Conservation (phyloP, 2,888 invertebrate genomes). For the Arge pagana region DNA sequence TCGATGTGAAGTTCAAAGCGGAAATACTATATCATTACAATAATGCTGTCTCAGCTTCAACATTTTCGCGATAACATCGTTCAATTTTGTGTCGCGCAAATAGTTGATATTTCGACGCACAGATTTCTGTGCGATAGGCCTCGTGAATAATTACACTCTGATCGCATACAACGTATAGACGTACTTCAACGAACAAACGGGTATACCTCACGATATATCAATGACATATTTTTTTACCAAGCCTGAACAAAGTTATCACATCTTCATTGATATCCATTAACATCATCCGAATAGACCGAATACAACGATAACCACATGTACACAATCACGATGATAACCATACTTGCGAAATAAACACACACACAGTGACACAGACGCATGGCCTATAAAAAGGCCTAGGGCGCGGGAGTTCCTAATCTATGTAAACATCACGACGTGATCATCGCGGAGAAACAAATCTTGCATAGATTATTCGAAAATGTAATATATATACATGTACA, state of each 20-base stretch:
- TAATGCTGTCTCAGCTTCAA: too few relatives aligned
- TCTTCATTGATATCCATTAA: neutral
- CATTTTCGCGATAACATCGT: too few relatives aligned
- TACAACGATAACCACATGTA: slow-evolving; percentile 14
- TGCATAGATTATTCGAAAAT: neutral
- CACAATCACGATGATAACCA: slow-evolving; percentile 23
- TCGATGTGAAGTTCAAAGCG: too few relatives aligned
- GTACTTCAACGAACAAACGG: too few relatives aligned
- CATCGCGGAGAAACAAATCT: neutral
- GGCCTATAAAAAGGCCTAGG: slow-evolving; percentile 39
- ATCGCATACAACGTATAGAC: too few relatives aligned
- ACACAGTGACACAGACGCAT: slow-evolving; percentile 30
- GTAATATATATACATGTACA: neutral
- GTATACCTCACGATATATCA: too few relatives aligned
- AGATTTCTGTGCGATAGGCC: too few relatives aligned
- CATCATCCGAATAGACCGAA: slow-evolving; percentile 14
- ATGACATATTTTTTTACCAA: too few relatives aligned
- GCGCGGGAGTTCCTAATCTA: slow-evolving; percentile 12
- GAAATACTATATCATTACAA: too few relatives aligned
- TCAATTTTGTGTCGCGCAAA: too few relatives aligned
- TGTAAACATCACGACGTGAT: neutral
- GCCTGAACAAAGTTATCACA: slow-evolving; percentile 6
- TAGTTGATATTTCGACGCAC: too few relatives aligned
- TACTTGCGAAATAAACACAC: slow-evolving; percentile 13
- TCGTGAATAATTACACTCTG: too few relatives aligned